phyloP scores from a whole-genome alignment of 2,113 vertebrate species.

The Cyanistes caeruleus region DNA sequence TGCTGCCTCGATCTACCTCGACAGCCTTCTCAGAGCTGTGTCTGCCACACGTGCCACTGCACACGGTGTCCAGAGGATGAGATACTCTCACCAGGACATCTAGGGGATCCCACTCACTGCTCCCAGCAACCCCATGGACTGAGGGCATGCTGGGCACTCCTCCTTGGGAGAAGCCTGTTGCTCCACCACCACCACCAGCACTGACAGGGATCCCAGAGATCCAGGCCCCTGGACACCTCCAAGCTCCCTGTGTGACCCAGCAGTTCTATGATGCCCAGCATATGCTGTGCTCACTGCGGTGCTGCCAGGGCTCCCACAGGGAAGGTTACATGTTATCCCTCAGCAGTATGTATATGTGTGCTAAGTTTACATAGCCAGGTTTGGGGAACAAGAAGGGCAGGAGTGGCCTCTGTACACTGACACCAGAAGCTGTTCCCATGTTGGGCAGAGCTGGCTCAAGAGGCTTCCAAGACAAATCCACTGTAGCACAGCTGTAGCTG shows the following conservation, averaged over 20 bases:
- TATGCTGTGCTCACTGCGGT: rapidly evolving
- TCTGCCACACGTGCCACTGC: rapidly evolving
- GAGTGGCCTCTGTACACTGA: too few species aligned
- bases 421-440: neutral
- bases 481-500: neutral
- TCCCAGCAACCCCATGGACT: rapidly evolving
- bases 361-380: neutral
- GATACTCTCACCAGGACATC: neutral
- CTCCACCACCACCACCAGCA: rapidly evolving
- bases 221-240: rapidly evolving
- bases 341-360: rapidly evolving
- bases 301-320: neutral
- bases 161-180: neutral
- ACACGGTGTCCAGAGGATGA: rapidly evolving
- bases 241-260: neutral
- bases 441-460: neutral
- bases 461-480: neutral
- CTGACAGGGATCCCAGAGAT: neutral
- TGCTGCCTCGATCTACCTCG: rapidly evolving
- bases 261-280: neutral
- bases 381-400: neutral
- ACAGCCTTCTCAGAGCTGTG: neutral
- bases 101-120: too few species aligned
- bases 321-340: rapidly evolving
- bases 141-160: neutral